Conservation (phyloP, 1,140 invertebrate genomes). For the Sipha flava region DNA sequence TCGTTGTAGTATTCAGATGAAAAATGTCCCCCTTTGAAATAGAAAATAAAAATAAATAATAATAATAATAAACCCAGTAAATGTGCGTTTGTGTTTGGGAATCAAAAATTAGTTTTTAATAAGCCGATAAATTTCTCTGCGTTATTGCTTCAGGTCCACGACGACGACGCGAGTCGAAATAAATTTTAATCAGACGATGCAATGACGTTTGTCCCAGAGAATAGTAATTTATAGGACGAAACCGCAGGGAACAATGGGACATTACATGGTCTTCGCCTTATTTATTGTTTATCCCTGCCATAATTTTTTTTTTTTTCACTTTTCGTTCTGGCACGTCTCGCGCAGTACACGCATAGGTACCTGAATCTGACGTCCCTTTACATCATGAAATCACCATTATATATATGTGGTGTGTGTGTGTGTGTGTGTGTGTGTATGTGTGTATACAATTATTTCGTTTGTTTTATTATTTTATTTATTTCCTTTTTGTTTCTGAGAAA, state of each 20-base stretch:
- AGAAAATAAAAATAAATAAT: background rate
- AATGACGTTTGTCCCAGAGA: slow-evolving; percentile 13
- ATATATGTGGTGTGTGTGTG: background rate
- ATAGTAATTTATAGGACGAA: slow-evolving; percentile 27
- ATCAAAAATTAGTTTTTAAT: slow-evolving; percentile 29
- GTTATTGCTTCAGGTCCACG: background rate
- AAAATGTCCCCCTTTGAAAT: background rate
- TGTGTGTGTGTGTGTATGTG: background rate
- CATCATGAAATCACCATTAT: background rate
- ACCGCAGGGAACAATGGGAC: slow-evolving; percentile 33
- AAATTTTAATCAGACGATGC: slow-evolving; percentile 25
- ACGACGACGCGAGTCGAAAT: background rate
- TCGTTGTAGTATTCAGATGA: background rate
- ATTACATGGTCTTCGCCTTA: slow-evolving; percentile 15
- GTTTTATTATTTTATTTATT: background rate
- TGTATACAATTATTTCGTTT: background rate
- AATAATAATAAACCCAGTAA: background rate
- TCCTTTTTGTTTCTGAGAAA: background rate
- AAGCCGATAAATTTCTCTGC: slow-evolving; percentile 18
- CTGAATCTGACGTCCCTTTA: background rate
- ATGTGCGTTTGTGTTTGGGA: background rate
- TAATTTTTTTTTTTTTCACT: background rate
- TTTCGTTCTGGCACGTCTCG: no score
- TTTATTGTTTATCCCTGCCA: slow-evolving; percentile 29
- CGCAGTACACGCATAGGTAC: background rate